Base-by-base conservation (phyloP, 2,113 vertebrate genomes). In the Sapajus apella region DNA sequence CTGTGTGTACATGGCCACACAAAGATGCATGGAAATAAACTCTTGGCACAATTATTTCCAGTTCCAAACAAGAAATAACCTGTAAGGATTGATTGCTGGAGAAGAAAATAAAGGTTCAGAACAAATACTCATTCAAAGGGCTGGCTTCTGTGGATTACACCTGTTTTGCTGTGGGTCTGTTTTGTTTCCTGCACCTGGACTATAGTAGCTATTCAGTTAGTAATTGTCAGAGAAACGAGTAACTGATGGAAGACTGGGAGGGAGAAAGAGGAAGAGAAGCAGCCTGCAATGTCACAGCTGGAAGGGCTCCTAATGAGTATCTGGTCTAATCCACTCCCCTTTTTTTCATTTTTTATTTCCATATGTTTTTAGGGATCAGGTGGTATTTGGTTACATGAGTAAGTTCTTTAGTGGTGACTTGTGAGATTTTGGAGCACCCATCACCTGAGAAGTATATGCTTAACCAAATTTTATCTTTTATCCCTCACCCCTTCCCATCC, bases 1-100 rank as follows among this genome's bases (percentile, higher is more conserved):
- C 35, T 55, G 50, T 80, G 90, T 92, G 91, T 94, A 77, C 68
- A 94, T 58, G 70, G 94, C 76, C 94, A 92, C 96, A 87, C 94
- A 83, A 88, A 96, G 94, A 96, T 75, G 92, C 96, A 94, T 73
- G 3, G 96, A 97, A 98, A 98, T 97, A 98, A 98, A 98, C 96
- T 94, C 97, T 97, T 95, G 94, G 95, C 88, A 95, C 85, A 73
- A 2, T 91, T 85, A 68, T 40, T 14, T 25, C 21, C 75, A 58
- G 64, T 93, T 96, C 30, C 87, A 97, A 97, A 96, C 84, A 82
- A 2, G 45, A 96, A 97, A 95, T 96, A 97, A 97, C 95, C 96
- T 96, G 77, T 45, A 58, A 96, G 58, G 73, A 92, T 56, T 91
- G 95, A 91, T 56, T 73, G 55, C 52, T 66, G 70, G 73, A 70